Evolutionary conservation across 2,113 vertebrate genomes (phyloP).

Genomic region (Upupa epops): DNA sequence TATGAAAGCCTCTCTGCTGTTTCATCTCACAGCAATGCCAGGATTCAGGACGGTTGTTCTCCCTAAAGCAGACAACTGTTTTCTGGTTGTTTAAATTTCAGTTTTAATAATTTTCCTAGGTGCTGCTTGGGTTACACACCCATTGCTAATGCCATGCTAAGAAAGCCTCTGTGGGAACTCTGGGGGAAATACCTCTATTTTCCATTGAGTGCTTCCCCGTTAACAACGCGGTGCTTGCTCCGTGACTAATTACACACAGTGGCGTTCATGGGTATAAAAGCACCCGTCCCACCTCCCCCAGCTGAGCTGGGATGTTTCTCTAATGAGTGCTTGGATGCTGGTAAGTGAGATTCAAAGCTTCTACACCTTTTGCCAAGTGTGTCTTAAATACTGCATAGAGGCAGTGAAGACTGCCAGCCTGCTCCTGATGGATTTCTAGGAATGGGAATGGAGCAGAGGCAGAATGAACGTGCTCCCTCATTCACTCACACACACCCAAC

Average conservation of each 20-base stretch:
- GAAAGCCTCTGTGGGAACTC: neutral
- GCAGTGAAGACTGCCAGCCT: neutral
- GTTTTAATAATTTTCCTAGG: neutral
- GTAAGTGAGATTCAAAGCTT: neutral
- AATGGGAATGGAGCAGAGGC: neutral
- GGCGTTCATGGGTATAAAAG: neutral
- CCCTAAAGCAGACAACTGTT: neutral
- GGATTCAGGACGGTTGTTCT: neutral
- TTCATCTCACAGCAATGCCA: neutral
- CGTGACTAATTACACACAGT: conserved; percentile 11
- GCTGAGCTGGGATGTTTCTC: neutral
- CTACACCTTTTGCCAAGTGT: neutral
- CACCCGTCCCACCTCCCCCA: neutral
- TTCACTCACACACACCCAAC: conserved; percentile 9
- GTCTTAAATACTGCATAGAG: neutral
- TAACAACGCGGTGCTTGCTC: neutral
- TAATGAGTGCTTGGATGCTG: neutral
- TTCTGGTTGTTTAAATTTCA: neutral
- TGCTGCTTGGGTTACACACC: neutral
- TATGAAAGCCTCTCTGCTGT: neutral
- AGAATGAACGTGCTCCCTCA: neutral
- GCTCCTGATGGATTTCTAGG: neutral
- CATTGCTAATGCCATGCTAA: neutral
- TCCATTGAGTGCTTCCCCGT: neutral
- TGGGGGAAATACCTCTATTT: neutral